Percentiles rank a stretch among this genome's conserved stretches.
phyloP scores from a whole-genome alignment of 37 sponge, comb jelly and placozoan species.

The Axinella damicornis region DNA sequence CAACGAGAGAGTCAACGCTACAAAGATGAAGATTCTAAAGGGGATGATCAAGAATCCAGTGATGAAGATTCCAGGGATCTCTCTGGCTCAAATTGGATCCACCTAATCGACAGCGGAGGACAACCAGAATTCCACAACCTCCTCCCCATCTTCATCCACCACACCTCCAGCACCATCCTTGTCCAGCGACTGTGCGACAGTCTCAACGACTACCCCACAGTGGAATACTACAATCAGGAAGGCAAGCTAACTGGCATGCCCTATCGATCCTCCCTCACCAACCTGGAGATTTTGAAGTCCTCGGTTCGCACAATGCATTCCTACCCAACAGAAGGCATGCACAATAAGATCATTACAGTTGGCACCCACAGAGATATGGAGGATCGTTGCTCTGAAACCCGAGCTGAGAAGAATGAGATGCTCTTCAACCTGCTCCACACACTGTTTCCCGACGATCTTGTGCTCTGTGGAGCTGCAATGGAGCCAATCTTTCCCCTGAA shows the following conservation, averaged over 20 bases:
- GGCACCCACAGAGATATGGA: background rate
- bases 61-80: background rate
- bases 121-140: slow-evolving; percentile 8
- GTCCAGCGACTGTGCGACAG: background rate
- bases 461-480: background rate
- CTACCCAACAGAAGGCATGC: background rate
- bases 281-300: background rate
- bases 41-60: no score
- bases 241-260: no score
- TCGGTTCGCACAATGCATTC: background rate
- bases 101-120: slow-evolving; percentile 23
- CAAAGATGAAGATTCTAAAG: no score
- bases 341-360: background rate
- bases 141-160: slow-evolving; percentile 6
- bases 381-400: background rate
- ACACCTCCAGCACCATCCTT: background rate
- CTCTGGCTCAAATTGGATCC: background rate
- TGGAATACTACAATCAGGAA: background rate
- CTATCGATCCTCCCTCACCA: background rate
- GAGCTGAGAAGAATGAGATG: background rate
- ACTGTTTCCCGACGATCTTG: background rate
- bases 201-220: background rate
- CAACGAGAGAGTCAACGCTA: no score
- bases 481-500: background rate
- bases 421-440: background rate